Evolutionary conservation across 2,797 vertebrate genomes (phyloP).

Genomic region (Cichlasoma orientale): DNA sequence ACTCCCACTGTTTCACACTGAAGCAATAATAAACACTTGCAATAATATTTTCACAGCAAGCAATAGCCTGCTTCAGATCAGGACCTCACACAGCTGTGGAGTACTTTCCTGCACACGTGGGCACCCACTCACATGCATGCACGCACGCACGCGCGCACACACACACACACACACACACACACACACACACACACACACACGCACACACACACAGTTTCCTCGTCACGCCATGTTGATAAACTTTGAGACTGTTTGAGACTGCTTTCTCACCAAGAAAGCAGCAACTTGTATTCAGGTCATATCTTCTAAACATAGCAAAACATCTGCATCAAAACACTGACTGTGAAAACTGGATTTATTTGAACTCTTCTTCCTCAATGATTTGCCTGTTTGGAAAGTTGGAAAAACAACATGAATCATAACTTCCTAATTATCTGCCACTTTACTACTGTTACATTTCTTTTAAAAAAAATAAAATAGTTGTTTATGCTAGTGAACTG

Average conservation of each 20-base stretch:
- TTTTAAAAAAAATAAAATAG: no score
- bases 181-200: conserved; percentile 33
- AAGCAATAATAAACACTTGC: conserved; percentile 88
- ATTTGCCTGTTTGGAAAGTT: background rate
- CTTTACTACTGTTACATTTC: background rate
- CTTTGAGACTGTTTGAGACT: background rate
- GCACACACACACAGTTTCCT: background rate
- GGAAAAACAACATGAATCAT: background rate
- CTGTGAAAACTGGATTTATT: background rate
- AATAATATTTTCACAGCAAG: conserved; percentile 88
- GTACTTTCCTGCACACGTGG: conserved; percentile 55
- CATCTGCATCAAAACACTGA: background rate
- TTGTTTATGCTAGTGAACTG: no score
- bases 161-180: conserved; percentile 46
- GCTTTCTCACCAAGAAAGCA: background rate
- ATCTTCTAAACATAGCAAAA: background rate
- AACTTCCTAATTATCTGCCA: no score
- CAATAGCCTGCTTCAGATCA: conserved; percentile 84
- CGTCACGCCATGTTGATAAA: conserved; percentile 25
- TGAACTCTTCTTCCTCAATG: background rate
- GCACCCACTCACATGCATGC: conserved; percentile 43
- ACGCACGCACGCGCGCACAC: conserved; percentile 4
- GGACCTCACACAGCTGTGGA: conserved; percentile 74
- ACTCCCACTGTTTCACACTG: conserved; percentile 84
- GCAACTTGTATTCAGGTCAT: background rate